phyloP scores from a whole-genome alignment of 2,113 vertebrate species.

The Brachionichthys hirsutus region DNA sequence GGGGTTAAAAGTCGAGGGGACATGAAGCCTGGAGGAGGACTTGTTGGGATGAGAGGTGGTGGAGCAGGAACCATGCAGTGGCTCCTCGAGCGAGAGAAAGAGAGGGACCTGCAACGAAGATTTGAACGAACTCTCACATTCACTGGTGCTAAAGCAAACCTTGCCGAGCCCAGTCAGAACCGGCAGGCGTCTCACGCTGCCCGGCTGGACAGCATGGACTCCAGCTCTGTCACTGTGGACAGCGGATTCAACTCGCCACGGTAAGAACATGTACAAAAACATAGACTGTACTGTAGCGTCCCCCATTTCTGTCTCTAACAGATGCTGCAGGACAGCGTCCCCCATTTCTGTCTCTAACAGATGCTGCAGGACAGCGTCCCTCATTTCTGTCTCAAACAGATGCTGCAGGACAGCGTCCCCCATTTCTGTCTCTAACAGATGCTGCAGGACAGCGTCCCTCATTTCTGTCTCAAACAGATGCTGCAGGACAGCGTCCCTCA shows the following conservation, averaged over 20 bases:
- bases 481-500: too few species aligned
- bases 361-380: too few species aligned
- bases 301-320: too few species aligned
- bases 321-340: too few species aligned
- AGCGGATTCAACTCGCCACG: slow-evolving; percentile 99
- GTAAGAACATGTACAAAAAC: slow-evolving; percentile 75
- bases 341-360: too few species aligned
- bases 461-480: too few species aligned
- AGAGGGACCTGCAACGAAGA: slow-evolving; percentile 92
- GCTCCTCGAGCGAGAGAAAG: slow-evolving; percentile 93
- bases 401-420: too few species aligned
- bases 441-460: too few species aligned
- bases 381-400: too few species aligned
- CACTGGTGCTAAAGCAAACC: slow-evolving; percentile 88
- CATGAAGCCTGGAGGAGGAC: slow-evolving; percentile 75
- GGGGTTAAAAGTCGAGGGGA: slow-evolving; percentile 78
- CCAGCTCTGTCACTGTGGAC: slow-evolving; percentile 98
- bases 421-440: too few species aligned
- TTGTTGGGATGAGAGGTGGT: slow-evolving; percentile 81
- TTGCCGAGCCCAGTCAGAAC: slow-evolving; percentile 82
- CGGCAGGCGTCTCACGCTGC: slow-evolving; percentile 95
- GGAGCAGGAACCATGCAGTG: slow-evolving; percentile 94
- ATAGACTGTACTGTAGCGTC: background rate
- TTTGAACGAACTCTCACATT: slow-evolving; percentile 98
- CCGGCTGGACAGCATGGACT: slow-evolving; percentile 98